Conservation (phyloP, 2,888 invertebrate genomes). For the Cheilosia vernalis region DNA sequence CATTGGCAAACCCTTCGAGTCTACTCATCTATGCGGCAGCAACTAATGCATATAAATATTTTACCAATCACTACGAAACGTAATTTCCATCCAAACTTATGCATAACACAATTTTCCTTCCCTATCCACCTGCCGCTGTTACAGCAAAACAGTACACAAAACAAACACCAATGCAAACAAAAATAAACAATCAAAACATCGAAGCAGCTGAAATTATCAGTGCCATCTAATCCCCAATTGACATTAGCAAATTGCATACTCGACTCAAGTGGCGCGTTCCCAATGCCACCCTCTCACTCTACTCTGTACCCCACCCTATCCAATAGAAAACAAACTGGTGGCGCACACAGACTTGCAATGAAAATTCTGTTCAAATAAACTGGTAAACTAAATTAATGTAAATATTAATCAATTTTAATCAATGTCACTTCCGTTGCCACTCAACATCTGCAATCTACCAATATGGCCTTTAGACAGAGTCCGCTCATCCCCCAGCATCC, state of each 20-base stretch:
- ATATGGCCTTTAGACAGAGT: constrained; percentile 26
- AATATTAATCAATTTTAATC: constrained; percentile 76
- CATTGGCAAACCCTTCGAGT: background rate
- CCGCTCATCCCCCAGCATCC: background rate
- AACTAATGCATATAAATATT: background rate
- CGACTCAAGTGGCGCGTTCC: constrained; percentile 22
- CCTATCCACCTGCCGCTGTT: background rate
- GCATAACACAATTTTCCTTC: background rate
- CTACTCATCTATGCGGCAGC: background rate
- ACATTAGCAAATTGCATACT: constrained; percentile 71
- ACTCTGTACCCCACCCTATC: background rate
- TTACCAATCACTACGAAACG: background rate
- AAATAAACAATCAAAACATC: constrained; percentile 65
- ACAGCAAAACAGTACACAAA: constrained; percentile 24
- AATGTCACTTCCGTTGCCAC: constrained; percentile 68
- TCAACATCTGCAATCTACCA: constrained; percentile 62
- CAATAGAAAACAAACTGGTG: constrained; percentile 4
- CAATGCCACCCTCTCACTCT: background rate
- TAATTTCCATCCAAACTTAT: background rate
- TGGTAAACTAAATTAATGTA: constrained; percentile 74
- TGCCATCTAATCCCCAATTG: constrained; percentile 71
- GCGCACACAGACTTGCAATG: constrained; percentile 25
- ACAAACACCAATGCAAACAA: constrained; percentile 43
- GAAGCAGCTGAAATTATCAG: constrained; percentile 69
- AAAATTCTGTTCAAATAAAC: constrained; percentile 69